Evolutionary conservation across 2,888 invertebrate genomes (phyloP).

Genomic region (Melanophora roralis): DNA sequence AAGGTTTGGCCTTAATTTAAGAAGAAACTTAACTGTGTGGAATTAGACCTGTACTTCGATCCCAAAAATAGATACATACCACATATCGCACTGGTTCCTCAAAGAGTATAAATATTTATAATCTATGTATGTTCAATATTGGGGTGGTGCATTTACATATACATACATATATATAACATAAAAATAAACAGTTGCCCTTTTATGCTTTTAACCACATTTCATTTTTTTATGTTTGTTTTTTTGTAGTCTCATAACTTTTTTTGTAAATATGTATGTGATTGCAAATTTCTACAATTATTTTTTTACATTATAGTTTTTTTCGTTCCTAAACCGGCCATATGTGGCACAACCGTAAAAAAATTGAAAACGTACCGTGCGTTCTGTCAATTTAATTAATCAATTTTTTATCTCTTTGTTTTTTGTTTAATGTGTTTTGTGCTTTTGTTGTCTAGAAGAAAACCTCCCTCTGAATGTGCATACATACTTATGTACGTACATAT

Average conservation of each 20-base stretch:
- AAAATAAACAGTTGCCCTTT: conserved; percentile 9
- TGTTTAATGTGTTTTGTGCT: conserved; percentile 17
- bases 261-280: conserved; percentile 1
- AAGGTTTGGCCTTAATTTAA: too few relatives aligned
- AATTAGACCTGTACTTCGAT: too few relatives aligned
- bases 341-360: conserved; percentile 37
- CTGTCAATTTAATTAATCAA: conserved; percentile 50
- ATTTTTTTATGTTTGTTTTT: not conserved
- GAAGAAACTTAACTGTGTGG: too few relatives aligned
- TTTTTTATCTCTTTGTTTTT: conserved; percentile 43
- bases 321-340: conserved; percentile 17
- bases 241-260: not conserved
- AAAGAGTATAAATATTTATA: not conserved
- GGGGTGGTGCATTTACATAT: not conserved
- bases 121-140: not conserved
- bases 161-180: not conserved
- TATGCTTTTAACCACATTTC: conserved; percentile 15
- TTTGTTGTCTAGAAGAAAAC: conserved; percentile 12
- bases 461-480: conserved; percentile 8
- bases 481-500: not conserved
- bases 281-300: conserved; percentile 8
- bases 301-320: not conserved
- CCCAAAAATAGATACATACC: too few relatives aligned
- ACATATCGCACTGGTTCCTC: too few relatives aligned
- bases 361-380: conserved; percentile 22